A percentile compares a stretch with the other conserved stretches of the same genome.
Conservation (phyloP, 2,797 vertebrate species). For the Molossus alvarezi region DNA sequence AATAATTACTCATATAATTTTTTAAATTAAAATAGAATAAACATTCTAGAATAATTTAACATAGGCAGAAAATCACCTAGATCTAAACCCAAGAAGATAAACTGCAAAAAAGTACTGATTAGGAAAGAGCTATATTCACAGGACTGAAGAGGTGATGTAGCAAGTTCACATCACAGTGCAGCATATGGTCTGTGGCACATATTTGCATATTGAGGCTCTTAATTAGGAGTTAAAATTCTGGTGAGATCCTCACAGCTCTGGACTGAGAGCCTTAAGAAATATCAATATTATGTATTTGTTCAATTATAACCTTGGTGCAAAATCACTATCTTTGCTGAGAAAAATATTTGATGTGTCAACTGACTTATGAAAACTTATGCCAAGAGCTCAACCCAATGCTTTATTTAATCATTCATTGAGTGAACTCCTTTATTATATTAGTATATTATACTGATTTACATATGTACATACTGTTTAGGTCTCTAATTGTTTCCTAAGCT, state of each 20-base stretch:
- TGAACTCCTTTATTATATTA: slow-evolving; percentile 42
- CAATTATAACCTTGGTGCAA: slow-evolving; percentile 81
- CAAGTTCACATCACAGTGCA: slow-evolving; percentile 82
- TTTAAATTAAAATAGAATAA: slow-evolving; percentile 36
- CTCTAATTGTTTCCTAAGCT: not conserved
- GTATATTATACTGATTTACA: slow-evolving; percentile 22
- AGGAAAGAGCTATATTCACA: slow-evolving; percentile 84
- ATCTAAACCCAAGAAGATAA: slow-evolving; percentile 79
- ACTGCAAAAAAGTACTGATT: slow-evolving; percentile 80
- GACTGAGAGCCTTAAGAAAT: slow-evolving; percentile 71
- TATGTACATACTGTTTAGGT: not conserved
- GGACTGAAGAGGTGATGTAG: slow-evolving; percentile 82
- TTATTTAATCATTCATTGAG: slow-evolving; percentile 73
- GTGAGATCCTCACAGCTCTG: slow-evolving; percentile 79
- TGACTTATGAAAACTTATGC: slow-evolving; percentile 61
- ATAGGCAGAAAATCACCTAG: not conserved
- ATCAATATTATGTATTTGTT: slow-evolving; percentile 82
- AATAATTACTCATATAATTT: not conserved
- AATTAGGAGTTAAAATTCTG: slow-evolving; percentile 89
- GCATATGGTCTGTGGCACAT: slow-evolving; percentile 85
- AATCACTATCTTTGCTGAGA: slow-evolving; percentile 72
- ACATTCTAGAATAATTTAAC: not conserved
- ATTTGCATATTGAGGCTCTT: slow-evolving; percentile 88
- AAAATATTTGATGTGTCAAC: slow-evolving; percentile 71
- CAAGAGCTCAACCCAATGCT: not conserved